Evolutionary conservation across 2,113 vertebrate genomes (phyloP).

Genomic region (Cryptoleucopteryx plumbea): DNA sequence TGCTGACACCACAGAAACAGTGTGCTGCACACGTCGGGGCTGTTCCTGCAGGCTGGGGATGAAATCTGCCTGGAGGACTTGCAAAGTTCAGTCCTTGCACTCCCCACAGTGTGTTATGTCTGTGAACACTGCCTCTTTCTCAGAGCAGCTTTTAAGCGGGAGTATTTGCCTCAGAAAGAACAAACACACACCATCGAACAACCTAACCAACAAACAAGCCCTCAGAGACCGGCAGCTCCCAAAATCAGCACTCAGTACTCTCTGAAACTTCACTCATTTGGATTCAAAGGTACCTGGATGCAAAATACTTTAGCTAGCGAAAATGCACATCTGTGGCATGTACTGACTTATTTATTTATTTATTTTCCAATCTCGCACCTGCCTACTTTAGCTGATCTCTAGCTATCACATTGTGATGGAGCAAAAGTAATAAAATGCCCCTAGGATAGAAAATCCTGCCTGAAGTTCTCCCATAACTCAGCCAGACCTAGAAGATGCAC

Average conservation of each 20-base stretch:
- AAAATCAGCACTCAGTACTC: not conserved
- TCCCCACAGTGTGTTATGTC: not conserved
- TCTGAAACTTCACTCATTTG: not conserved
- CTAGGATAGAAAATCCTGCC: not conserved
- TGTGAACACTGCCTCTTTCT: not conserved
- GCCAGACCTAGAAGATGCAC: not conserved
- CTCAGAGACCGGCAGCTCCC: not conserved
- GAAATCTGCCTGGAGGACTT: not conserved
- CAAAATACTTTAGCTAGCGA: constrained; percentile 22
- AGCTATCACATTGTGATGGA: constrained; percentile 38
- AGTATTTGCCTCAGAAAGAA: not conserved
- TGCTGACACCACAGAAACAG: fast-evolving
- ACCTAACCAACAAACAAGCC: not conserved
- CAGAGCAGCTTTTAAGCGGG: not conserved
- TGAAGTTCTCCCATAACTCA: not conserved
- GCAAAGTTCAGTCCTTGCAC: not conserved
- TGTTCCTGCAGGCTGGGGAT: not conserved
- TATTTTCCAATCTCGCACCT: constrained; percentile 21
- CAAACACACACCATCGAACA: not conserved
- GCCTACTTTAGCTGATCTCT: constrained; percentile 44
- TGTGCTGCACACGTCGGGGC: fast-evolving
- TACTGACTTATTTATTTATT: constrained; percentile 10
- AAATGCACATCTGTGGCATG: not conserved
- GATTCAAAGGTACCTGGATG: not conserved
- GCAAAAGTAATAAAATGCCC: constrained; percentile 25